Evolutionary conservation across 2,113 vertebrate genomes (phyloP).

Genomic region (Bufo gargarizans): DNA sequence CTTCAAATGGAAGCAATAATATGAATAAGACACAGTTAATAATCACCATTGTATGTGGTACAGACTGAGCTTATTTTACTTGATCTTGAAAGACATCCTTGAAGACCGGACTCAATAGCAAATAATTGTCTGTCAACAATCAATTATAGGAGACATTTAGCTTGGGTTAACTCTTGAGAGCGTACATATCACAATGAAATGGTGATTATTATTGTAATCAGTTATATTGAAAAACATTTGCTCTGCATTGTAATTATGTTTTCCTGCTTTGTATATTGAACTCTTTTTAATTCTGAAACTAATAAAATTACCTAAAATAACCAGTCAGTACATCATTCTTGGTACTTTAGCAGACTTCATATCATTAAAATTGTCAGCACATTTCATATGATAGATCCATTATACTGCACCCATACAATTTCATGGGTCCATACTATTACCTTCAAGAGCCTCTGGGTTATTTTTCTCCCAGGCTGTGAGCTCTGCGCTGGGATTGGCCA

Average conservation of each 20-base stretch:
- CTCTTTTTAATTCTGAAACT: too few relatives aligned
- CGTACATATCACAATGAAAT: not conserved
- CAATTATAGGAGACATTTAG: not conserved
- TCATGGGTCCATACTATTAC: too few relatives aligned
- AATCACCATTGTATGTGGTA: not conserved
- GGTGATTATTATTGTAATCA: not conserved
- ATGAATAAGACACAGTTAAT: not conserved
- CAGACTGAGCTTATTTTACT: not conserved
- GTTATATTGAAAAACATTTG: not conserved
- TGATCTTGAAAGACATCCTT: slow-evolving; percentile 8
- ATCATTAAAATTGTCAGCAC: too few relatives aligned
- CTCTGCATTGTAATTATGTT: not conserved
- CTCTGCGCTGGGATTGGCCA: too few relatives aligned
- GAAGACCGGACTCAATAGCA: not conserved
- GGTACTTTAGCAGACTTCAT: too few relatives aligned
- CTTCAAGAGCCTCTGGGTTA: too few relatives aligned
- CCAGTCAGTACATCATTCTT: too few relatives aligned
- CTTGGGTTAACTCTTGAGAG: not conserved
- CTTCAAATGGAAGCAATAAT: not conserved
- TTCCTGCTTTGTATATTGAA: not conserved
- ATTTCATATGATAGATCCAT: too few relatives aligned
- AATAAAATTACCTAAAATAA: too few relatives aligned
- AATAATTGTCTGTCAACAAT: slow-evolving; percentile 27
- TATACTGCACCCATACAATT: too few relatives aligned
- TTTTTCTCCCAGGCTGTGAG: too few relatives aligned